These are phyloP conservation scores for Coracias cyanogaster DNA, from an alignment of 2,797 vertebrate genomes.

Conservation along the genomic window DNA sequence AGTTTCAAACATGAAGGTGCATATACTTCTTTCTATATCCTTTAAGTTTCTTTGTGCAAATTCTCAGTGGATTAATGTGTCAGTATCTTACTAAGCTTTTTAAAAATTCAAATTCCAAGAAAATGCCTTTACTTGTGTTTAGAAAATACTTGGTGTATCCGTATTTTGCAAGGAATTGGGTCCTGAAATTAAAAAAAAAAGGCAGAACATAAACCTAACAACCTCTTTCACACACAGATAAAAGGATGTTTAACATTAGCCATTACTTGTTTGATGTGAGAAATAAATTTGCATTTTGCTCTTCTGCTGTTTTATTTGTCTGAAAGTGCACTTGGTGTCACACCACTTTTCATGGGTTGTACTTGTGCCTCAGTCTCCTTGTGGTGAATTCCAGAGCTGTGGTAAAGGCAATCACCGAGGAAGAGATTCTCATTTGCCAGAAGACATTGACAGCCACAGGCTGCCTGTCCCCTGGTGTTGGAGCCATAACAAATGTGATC, in stretches of 20 bases:
- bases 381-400: neutral
- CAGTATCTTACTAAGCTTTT: neutral
- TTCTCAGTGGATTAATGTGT: neutral
- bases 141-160: neutral
- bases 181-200: neutral
- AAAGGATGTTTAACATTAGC: slow-evolving; percentile 39
- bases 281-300: slow-evolving; percentile 55
- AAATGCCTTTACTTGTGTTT: neutral
- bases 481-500: neutral
- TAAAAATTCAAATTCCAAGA: neutral
- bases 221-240: slow-evolving; percentile 1
- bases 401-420: neutral
- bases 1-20: neutral
- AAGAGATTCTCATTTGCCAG: neutral
- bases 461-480: neutral
- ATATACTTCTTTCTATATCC: neutral
- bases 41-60: neutral
- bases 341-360: neutral
- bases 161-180: neutral
- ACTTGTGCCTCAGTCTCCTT: neutral
- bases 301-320: neutral
- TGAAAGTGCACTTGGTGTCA: neutral
- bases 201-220: neutral
- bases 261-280: slow-evolving; percentile 44
- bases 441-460: neutral